Evolutionary conservation across 2,888 invertebrate genomes (phyloP), one percentile per base, ranked within the genome.

Genomic region (Barypeithes pellucidus): DNA sequence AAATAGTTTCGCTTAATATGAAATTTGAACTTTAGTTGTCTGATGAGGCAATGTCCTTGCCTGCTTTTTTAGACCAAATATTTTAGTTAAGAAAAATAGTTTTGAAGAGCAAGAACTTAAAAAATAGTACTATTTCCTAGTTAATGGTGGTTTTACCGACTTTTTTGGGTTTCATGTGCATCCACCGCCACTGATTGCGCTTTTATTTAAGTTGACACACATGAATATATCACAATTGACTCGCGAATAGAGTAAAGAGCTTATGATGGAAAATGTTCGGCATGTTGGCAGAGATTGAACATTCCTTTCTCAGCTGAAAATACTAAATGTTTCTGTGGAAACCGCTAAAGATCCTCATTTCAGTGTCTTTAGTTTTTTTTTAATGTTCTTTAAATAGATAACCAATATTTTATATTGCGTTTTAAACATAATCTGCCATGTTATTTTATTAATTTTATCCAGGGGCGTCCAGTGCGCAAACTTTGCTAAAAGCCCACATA

Each of bases 1-100:
- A 47, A 63, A 63, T 63, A 45, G 50, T 47, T 63, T 36, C 29
- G 41, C 47, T 47, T 62, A 62, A n/a, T n/a, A n/a, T n/a, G n/a
- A n/a, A n/a, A n/a, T n/a, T n/a, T n/a, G n/a, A 18, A 62, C 20
- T 24, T 22, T 62, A 62, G n/a, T 60, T 43, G 9, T 14, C 20
- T 47, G 18, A 20, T n/a, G n/a, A n/a, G n/a, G n/a, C n/a, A n/a
- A n/a, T n/a, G n/a, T n/a, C n/a, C n/a, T n/a, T n/a, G n/a, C n/a
- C n/a, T n/a, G n/a, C n/a, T n/a, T n/a, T n/a, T n/a, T n/a, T n/a
- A n/a, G n/a, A n/a, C n/a, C n/a, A n/a, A n/a, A n/a, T n/a, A n/a
- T n/a, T n/a, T n/a, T n/a, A n/a, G n/a, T n/a, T n/a, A n/a, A n/a
- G n/a, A n/a, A n/a, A n/a, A n/a, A n/a, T n/a, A n/a, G n/a, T n/a